A percentile compares a stretch with the other conserved stretches of the same genome.
Evolutionary conservation across 2,113 vertebrate genomes (phyloP).

Genomic region (Cebus imitator): DNA sequence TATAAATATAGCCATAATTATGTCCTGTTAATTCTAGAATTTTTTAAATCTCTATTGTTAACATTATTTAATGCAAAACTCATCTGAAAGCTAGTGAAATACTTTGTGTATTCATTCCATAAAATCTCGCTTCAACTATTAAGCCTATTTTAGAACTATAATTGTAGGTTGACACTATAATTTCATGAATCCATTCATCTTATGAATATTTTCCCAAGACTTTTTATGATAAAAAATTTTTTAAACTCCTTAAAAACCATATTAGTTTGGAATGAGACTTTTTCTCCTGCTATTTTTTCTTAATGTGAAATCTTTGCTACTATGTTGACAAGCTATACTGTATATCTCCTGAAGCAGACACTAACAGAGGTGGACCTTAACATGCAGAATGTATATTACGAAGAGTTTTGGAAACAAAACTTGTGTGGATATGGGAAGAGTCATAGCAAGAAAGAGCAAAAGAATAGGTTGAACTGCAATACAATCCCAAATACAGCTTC

Average conservation of each 20-base stretch:
- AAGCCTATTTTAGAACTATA: neutral
- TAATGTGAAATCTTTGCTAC: neutral
- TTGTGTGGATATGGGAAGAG: neutral
- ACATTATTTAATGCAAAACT: neutral
- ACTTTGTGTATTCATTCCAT: neutral
- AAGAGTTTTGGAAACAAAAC: neutral
- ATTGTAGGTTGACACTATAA: slow-evolving; percentile 25
- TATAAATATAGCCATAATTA: neutral
- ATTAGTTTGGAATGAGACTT: neutral
- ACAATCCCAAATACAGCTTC: neutral
- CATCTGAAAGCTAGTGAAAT: neutral
- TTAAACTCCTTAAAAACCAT: slow-evolving; percentile 7
- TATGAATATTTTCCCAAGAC: neutral
- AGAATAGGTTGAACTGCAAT: neutral
- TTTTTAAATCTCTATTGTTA: neutral
- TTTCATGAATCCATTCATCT: slow-evolving; percentile 7
- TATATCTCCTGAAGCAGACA: neutral
- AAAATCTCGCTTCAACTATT: slow-evolving; percentile 15
- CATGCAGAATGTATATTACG: neutral
- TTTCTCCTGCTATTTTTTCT: neutral
- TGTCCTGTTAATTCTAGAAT: slow-evolving; percentile 27
- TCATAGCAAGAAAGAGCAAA: neutral
- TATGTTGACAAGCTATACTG: neutral
- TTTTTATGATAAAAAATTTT: slow-evolving; percentile 27
- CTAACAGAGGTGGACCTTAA: neutral